Percentiles rank a stretch among this genome's conserved stretches.
Conservation (phyloP, 2,888 invertebrate genomes). For the Campoplex nolae region DNA sequence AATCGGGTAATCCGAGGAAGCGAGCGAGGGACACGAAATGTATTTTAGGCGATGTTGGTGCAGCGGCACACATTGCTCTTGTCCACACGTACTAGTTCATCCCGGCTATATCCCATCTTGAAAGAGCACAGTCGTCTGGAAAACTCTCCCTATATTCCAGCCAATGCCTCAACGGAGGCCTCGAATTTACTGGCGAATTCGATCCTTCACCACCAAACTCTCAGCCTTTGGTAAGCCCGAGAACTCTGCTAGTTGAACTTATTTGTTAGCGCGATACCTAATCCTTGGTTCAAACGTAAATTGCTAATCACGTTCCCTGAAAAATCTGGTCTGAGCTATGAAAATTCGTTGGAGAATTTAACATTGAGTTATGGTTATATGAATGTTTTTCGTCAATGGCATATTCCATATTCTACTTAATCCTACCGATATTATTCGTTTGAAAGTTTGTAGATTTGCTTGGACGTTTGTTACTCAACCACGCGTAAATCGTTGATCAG, state of each 20-base stretch:
- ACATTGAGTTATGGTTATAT: too few species aligned
- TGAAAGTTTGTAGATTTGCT: too few species aligned
- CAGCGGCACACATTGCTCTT: constrained; percentile 31
- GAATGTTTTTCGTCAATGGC: too few species aligned
- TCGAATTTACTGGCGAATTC: constrained; percentile 56
- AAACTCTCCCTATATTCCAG: constrained; percentile 15
- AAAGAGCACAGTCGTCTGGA: constrained; percentile 31
- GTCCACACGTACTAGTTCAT: constrained; percentile 3
- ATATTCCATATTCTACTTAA: too few species aligned
- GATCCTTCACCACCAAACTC: constrained; percentile 49
- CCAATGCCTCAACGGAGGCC: constrained; percentile 11
- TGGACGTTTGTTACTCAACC: too few species aligned
- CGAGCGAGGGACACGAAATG: constrained; percentile 42
- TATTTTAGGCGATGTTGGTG: constrained; percentile 48
- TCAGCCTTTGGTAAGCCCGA: constrained; percentile 29
- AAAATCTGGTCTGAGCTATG: not conserved
- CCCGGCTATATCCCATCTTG: constrained; percentile 18
- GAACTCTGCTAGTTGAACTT: constrained; percentile 9
- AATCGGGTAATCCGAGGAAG: constrained; percentile 45
- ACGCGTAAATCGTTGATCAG: too few species aligned
- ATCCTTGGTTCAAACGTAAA: constrained; percentile 29
- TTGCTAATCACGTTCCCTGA: constrained; percentile 2
- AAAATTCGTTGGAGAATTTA: not conserved
- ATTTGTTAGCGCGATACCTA: constrained; percentile 41
- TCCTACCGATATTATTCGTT: too few species aligned